Percentiles rank a stretch among this genome's conserved stretches.
Conservation (phyloP, 2,797 vertebrate species). For the Phrynocephalus vlangalii region DNA sequence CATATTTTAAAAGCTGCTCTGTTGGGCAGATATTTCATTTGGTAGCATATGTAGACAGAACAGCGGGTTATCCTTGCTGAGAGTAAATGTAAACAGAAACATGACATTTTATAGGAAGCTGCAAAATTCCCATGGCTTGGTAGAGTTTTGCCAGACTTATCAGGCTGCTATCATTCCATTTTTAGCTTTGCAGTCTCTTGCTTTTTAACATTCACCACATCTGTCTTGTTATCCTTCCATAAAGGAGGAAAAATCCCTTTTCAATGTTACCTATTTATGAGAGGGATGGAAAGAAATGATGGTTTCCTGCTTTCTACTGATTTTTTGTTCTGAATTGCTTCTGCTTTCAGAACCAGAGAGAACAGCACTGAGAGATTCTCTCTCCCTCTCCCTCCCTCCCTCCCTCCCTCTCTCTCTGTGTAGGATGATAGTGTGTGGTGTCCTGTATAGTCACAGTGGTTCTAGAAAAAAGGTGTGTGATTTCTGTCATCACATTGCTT, state of each 20-base stretch:
- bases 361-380: background rate
- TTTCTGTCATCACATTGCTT: background rate
- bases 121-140: slow-evolving; percentile 32
- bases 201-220: slow-evolving; percentile 28
- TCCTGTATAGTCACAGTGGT: background rate
- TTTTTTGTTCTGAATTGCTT: background rate
- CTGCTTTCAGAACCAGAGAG: slow-evolving; percentile 15
- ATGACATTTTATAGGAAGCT: background rate
- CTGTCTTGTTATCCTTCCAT: slow-evolving; percentile 41
- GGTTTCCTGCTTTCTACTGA: background rate
- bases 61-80: slow-evolving; percentile 23
- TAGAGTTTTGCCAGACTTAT: slow-evolving; percentile 25
- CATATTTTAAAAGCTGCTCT: slow-evolving; percentile 59
- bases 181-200: background rate
- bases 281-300: background rate
- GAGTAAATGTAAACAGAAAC: slow-evolving; percentile 46
- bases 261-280: background rate
- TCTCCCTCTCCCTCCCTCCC: too few relatives aligned
- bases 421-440: too few relatives aligned
- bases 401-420: too few relatives aligned
- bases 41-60: slow-evolving; percentile 34
- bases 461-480: background rate
- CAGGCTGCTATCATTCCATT: slow-evolving; percentile 29
- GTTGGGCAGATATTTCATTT: slow-evolving; percentile 58
- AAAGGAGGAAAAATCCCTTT: slow-evolving; percentile 24